A percentile compares a stretch with the other conserved stretches of the same genome.
Conservation (phyloP, 2,113 vertebrate genomes). For the Turdus rufiventris region DNA sequence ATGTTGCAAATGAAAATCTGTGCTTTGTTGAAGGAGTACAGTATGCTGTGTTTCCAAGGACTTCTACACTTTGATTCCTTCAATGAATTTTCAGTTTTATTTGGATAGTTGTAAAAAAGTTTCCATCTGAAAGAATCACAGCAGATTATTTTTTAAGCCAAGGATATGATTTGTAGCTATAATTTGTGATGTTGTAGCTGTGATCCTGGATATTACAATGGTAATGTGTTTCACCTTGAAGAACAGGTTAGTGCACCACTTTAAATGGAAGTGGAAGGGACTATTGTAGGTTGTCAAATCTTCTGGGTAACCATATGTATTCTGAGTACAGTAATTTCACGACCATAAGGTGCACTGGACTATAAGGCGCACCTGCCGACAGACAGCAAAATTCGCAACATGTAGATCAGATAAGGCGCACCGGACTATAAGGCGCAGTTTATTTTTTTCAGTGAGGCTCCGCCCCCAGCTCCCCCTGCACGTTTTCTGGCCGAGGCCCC, state of each 20-base stretch:
- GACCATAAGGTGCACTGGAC: no score
- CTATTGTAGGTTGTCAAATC: background rate
- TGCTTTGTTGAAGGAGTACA: background rate
- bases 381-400: no score
- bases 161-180: background rate
- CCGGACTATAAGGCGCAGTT: no score
- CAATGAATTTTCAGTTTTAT: background rate
- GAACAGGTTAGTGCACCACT: background rate
- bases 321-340: no score
- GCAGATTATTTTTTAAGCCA: background rate
- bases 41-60: background rate
- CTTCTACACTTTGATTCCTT: background rate
- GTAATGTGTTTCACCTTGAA: background rate
- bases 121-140: background rate
- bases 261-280: background rate
- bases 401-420: no score
- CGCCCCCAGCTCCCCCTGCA: no score
- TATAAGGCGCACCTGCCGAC: no score
- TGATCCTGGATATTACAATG: background rate
- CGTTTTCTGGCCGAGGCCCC: no score
- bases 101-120: background rate
- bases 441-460: no score
- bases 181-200: background rate
- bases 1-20: background rate
- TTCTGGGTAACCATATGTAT: background rate